Conservation (phyloP, 2,113 vertebrate species). For the Zosterops borbonicus region DNA sequence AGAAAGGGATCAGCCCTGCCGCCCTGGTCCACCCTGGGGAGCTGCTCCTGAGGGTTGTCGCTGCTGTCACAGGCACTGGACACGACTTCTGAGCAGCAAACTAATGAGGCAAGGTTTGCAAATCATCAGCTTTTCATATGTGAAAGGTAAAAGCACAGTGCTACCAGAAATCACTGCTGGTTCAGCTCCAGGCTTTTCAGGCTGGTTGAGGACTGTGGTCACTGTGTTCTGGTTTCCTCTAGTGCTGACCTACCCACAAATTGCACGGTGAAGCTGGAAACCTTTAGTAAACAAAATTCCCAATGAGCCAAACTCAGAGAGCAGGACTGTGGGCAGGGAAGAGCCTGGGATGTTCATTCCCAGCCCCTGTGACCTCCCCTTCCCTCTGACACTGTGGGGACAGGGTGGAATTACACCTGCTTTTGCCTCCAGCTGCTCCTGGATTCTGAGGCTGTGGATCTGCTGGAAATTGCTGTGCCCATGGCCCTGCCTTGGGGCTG, state of each 20-base stretch:
- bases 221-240: not conserved
- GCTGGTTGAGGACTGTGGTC: not conserved
- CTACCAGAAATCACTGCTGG: not conserved
- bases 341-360: not conserved
- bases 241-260: not conserved
- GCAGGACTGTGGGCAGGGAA: not conserved
- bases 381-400: not conserved
- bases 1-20: too few species aligned
- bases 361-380: not conserved
- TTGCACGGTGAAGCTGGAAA: not conserved
- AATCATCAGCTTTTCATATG: rapidly evolving
- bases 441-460: too few species aligned
- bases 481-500: too few species aligned
- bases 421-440: not conserved
- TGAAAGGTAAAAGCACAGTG: not conserved
- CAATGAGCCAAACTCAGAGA: not conserved
- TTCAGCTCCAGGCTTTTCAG: not conserved
- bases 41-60: not conserved
- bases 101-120: not conserved
- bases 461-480: not conserved
- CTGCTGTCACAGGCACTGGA: rapidly evolving
- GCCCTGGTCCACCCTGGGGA: not conserved
- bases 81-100: not conserved
- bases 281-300: not conserved
- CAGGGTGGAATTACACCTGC: not conserved